Conservation (phyloP, 2,113 vertebrate species). For the Nymphicus hollandicus region DNA sequence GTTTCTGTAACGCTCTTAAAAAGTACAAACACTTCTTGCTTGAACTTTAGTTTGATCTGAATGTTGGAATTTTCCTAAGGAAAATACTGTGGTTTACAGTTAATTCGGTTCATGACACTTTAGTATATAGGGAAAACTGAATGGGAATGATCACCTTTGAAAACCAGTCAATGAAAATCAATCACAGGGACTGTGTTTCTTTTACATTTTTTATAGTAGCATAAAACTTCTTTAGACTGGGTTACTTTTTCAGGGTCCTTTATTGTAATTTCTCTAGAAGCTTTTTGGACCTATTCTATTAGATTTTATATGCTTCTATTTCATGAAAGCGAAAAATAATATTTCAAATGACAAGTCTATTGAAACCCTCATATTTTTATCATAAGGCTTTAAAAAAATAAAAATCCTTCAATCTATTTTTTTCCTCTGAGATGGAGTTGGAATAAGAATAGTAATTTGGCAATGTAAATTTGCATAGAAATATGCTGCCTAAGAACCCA, state of each 20-base stretch:
- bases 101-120: neutral
- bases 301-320: neutral
- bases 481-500: conserved; percentile 34
- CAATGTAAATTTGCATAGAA: conserved; percentile 54
- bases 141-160: neutral
- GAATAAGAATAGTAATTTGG: conserved; percentile 36
- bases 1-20: neutral
- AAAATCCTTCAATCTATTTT: neutral
- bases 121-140: neutral
- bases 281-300: neutral
- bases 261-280: neutral
- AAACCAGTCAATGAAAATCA: neutral
- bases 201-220: neutral
- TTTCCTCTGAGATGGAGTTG: neutral
- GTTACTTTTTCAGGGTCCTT: neutral
- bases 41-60: neutral
- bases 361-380: conserved; percentile 7
- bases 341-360: conserved; percentile 6
- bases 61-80: neutral
- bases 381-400: neutral
- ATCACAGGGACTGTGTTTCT: neutral
- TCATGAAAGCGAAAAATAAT: neutral
- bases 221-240: neutral
- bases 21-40: neutral
- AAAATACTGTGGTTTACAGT: neutral